Base-by-base conservation (phyloP, 2,113 vertebrate genomes). In the Daphoenositta chrysoptera region DNA sequence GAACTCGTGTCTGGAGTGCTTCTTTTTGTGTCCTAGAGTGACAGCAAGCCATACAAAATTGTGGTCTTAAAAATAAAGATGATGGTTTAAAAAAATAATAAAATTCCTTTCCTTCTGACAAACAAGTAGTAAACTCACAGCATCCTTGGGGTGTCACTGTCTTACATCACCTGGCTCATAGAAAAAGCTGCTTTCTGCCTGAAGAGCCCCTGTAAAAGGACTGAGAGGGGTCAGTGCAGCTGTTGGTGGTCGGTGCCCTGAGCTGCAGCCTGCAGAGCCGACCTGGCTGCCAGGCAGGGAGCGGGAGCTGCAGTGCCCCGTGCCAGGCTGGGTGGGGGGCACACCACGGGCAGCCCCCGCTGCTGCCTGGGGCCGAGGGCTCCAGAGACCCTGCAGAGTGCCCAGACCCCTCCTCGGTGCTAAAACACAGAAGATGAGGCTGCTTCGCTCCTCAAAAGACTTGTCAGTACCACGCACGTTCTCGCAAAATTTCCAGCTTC, bases 271-370 rank as follows among this genome's bases (percentile, higher is more conserved):
- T 6, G 1, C 28, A 27, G 9, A 48, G 50, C n/a, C 51, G 37
- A 19, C 8, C 54, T 7, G 8, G 19, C 15, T 44, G 18, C 24
- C 48, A 54, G 77, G 3, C 53, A 57, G 66, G 27, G 24, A 9
- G 1, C 50, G 57, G 80, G 50, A 37, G 31, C 37, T 51, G 0
- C 33, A 24, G 1, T 2, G 22, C 16, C 40, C 19, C 0, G 39
- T 4, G 83, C 26, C 31, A 50, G 53, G 14, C 64, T 50, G 84
- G 42, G 8, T 2, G 39, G 3, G 1, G 53, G 3, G 53, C n/a
- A 2, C 7, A 3, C 56, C 0, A 1, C 2, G 15, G 47, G 57
- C 60, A 73, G 47, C 17, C 4, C 7, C 11, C 3, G 6, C 30
- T 4, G 13, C 21, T 85, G 50, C 31, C 64, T 2, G 3, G 8